A percentile compares a stretch with the other conserved stretches of the same genome.
Evolutionary conservation across 1,140 invertebrate species (phyloP).

Genomic region (Laodelphax striatellus): DNA sequence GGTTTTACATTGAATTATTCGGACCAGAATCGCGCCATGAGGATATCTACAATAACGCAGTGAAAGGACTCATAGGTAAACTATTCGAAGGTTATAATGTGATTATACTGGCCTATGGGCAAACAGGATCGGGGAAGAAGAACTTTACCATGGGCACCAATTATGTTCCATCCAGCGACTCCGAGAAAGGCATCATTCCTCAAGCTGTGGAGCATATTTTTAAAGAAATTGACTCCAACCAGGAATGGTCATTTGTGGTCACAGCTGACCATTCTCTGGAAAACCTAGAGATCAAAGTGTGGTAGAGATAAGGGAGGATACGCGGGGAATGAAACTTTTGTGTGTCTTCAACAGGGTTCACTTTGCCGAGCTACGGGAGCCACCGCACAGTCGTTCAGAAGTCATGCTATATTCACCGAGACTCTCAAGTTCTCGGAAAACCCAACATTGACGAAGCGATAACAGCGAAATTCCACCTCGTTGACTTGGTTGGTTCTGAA

Average conservation of each 20-base stretch:
- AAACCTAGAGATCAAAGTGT: not conserved
- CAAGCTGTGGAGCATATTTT: constrained; percentile 76
- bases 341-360: constrained; percentile 42
- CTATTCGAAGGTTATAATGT: constrained; percentile 59
- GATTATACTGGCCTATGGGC: constrained; percentile 86
- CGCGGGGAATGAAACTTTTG: not conserved
- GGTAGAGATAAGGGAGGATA: not conserved
- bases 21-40: not conserved
- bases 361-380: constrained; percentile 67
- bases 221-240: constrained; percentile 44
- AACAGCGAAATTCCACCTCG: constrained; percentile 70
- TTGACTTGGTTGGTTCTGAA: constrained; percentile 90
- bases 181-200: constrained; percentile 70
- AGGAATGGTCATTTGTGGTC: constrained; percentile 56
- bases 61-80: not conserved
- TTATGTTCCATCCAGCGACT: constrained; percentile 47
- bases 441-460: constrained; percentile 49
- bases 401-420: constrained; percentile 87
- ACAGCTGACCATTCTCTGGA: constrained; percentile 44
- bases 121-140: constrained; percentile 89
- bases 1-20: constrained; percentile 9
- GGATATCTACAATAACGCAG: constrained; percentile 4
- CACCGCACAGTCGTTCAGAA: constrained; percentile 79
- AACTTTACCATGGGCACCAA: constrained; percentile 86
- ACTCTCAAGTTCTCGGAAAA: constrained; percentile 54